phyloP scores from a whole-genome alignment of 2,888 invertebrate genomes.

The Cheiracanthium punctorium region DNA sequence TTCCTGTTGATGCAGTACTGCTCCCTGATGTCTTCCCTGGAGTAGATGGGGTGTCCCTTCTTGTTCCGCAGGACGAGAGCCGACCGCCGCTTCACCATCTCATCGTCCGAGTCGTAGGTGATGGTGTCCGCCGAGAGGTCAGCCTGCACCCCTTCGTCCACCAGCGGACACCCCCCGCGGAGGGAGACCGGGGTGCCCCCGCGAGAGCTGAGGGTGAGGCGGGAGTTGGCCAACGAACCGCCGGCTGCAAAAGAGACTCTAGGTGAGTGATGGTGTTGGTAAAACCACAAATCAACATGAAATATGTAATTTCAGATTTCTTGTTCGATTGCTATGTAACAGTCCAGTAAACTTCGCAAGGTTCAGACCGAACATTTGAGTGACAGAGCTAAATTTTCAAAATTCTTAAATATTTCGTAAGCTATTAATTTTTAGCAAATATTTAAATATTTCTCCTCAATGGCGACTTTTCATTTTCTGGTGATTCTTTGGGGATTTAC shows the following conservation, averaged over 20 bases:
- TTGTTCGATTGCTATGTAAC: too few species aligned
- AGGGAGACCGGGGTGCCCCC: constrained; percentile 63
- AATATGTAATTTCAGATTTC: too few species aligned
- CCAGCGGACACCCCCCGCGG: constrained; percentile 57
- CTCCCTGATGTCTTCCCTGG: constrained; percentile 90
- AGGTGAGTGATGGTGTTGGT: too few species aligned
- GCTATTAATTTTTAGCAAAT: too few species aligned
- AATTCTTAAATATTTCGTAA: too few species aligned
- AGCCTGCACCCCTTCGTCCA: constrained; percentile 72
- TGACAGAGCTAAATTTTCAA: too few species aligned
- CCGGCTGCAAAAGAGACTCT: constrained; percentile 24
- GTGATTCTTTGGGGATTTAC: too few species aligned
- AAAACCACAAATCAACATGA: too few species aligned
- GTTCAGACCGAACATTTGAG: too few species aligned
- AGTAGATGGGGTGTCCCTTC: constrained; percentile 80
- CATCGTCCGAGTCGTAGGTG: constrained; percentile 88
- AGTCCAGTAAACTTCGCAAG: too few species aligned
- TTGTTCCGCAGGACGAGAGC: constrained; percentile 71
- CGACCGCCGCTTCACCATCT: constrained; percentile 81
- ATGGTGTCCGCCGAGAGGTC: constrained; percentile 82
- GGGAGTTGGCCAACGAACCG: constrained; percentile 68
- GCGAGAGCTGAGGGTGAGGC: constrained; percentile 67
- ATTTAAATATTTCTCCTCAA: too few species aligned
- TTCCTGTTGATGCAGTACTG: constrained; percentile 95
- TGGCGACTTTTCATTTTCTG: too few species aligned